phyloP scores from a whole-genome alignment of 1,140 invertebrate species.

The Aleiodes sp. region DNA sequence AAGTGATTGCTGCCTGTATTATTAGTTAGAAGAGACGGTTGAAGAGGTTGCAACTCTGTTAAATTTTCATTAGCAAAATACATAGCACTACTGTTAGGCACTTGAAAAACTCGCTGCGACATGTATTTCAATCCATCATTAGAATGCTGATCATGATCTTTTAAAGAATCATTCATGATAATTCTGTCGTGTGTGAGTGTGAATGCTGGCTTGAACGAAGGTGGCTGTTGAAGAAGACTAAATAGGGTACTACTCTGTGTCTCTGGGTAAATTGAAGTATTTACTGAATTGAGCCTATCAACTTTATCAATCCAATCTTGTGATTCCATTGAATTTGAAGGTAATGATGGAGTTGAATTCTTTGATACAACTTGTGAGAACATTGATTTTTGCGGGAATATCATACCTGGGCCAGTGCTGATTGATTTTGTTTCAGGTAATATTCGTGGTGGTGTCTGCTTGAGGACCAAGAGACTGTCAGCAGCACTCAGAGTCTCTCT shows the following conservation, averaged over 20 bases:
- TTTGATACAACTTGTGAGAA: slow-evolving; percentile 9
- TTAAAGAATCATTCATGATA: neutral
- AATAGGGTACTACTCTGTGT: neutral
- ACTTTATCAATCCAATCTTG: slow-evolving; percentile 31
- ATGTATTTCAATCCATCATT: slow-evolving; percentile 17
- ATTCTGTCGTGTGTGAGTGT: neutral
- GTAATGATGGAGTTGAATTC: neutral
- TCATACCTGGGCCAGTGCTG: slow-evolving; percentile 15
- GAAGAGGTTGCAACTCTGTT: neutral
- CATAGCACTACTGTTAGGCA: slow-evolving; percentile 1
- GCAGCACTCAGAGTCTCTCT: slow-evolving; percentile 31
- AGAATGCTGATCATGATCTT: neutral
- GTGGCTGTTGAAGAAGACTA: neutral
- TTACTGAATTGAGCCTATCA: slow-evolving; percentile 25
- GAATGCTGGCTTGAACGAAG: neutral
- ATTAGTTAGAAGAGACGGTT: neutral
- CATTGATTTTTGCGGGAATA: slow-evolving; percentile 24
- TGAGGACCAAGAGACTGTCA: slow-evolving; percentile 36
- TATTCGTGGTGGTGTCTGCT: slow-evolving; percentile 30
- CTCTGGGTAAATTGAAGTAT: slow-evolving; percentile 14
- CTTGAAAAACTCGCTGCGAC: slow-evolving; percentile 34
- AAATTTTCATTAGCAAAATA: slow-evolving; percentile 7
- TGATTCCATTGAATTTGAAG: neutral
- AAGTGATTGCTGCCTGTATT: neutral
- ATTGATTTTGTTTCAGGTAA: slow-evolving; percentile 10